Evolutionary conservation across 2,888 invertebrate species (phyloP).

Genomic region (Thera obeliscata): DNA sequence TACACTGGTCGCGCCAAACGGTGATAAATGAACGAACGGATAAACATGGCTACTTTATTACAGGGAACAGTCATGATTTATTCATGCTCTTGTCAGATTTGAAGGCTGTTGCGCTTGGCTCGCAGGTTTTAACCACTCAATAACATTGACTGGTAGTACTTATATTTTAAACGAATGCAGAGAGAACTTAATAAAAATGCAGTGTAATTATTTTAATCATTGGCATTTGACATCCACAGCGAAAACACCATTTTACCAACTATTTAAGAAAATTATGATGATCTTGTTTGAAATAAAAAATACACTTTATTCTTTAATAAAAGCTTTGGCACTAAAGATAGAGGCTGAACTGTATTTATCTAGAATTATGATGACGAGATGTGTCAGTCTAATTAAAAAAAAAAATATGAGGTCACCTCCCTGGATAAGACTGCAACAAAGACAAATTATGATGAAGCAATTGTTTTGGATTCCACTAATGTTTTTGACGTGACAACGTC

Average conservation of each 20-base stretch:
- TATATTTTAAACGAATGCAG: neutral
- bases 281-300: no score
- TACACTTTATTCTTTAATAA: no score
- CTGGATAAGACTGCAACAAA: no score
- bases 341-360: no score
- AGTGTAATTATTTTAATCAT: neutral
- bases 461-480: no score
- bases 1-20: slow-evolving; percentile 60
- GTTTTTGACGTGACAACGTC: no score
- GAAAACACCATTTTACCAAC: neutral
- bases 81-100: slow-evolving; percentile 78
- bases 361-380: no score
- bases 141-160: neutral
- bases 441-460: no score
- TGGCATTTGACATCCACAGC: neutral
- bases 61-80: slow-evolving; percentile 79
- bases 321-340: no score
- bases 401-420: no score
- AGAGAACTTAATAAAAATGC: neutral
- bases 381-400: no score
- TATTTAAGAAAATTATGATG: no score
- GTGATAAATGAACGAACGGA: slow-evolving; percentile 79
- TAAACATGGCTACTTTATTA: slow-evolving; percentile 83
- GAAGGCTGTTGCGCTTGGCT: slow-evolving; percentile 68
- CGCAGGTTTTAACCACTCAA: slow-evolving; percentile 33